Conservation (phyloP, 1,140 invertebrate species). For the Metaphire vulgaris region DNA sequence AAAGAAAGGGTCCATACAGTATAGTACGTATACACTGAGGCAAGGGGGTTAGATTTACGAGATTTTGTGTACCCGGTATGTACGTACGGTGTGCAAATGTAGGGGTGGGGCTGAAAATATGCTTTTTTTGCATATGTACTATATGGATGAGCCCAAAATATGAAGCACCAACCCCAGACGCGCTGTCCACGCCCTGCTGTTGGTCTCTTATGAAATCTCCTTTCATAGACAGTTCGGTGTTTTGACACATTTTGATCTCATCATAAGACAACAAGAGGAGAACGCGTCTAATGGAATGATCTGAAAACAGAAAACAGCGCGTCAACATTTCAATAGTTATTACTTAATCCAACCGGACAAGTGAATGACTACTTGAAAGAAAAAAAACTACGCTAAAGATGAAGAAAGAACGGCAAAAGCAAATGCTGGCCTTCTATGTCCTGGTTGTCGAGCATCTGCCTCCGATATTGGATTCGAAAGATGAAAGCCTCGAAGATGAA, state of each 20-base stretch:
- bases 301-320: not conserved
- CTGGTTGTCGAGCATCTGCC: conserved; percentile 61
- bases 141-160: no score
- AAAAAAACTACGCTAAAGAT: conserved; percentile 22
- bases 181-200: no score
- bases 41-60: no score
- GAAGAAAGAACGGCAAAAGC: not conserved
- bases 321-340: not conserved
- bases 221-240: not conserved
- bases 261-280: not conserved
- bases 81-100: not conserved
- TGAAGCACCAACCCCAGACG: no score
- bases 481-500: conserved; percentile 82
- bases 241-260: conserved; percentile 20
- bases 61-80: no score
- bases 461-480: conserved; percentile 80
- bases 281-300: conserved; percentile 3
- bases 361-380: conserved; percentile 3
- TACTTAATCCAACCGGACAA: not conserved
- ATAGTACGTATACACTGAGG: no score
- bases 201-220: not conserved
- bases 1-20: no score
- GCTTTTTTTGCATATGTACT: not conserved
- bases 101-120: not conserved
- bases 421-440: conserved; percentile 67